Base-by-base conservation (phyloP, 1,140 invertebrate species). In the Dinoponera quadriceps region DNA sequence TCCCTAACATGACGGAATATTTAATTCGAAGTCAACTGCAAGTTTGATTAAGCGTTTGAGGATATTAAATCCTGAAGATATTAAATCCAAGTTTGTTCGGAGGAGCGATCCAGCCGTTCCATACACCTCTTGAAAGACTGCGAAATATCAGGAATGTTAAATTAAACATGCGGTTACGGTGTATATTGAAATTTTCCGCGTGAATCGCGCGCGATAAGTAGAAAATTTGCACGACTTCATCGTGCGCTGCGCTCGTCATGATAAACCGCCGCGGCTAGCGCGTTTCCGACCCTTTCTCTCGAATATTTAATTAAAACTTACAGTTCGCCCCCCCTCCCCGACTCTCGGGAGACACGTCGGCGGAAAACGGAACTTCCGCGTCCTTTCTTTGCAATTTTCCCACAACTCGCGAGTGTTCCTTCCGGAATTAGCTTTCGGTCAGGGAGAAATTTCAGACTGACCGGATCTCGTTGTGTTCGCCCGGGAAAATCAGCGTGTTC, bases 111-210 rank as follows among this genome's bases (percentile, higher is more conserved):
- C 1, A 44, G 38, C 1, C n/a, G 51, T 20, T 80, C 25, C 14
- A 80, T 49, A 57, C 71, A 20, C 33, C 13, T 44, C 20, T 75
- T 22, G 55, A 49, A 48, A 80, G 9, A 63, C 29, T 49, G n/a
- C 13, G 20, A 78, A 55, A 20, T 68, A 44, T 57, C 33, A 29
- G 33, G 9, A 49, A 78, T 78, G 68, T 78, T 78, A 55, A 69
- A 78, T 78, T 78, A 44, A 78, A 55, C 11, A 7, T 9, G 25
- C 16, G 18, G 9, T 16, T 29, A 20, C 16, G 48, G n/a, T 14
- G 13, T 66, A 54, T 77, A 75, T 77, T 55, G 33, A 69, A 55
- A 57, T 54, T 78, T 68, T 55, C 65, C 9, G 9, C 27, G 18
- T 20, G 62, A 25, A 25, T 14, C 13, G 13, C 55, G 44, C 5